Conservation (phyloP, 64 coral and sea anemone species). For the Pocillopora damicornis region DNA sequence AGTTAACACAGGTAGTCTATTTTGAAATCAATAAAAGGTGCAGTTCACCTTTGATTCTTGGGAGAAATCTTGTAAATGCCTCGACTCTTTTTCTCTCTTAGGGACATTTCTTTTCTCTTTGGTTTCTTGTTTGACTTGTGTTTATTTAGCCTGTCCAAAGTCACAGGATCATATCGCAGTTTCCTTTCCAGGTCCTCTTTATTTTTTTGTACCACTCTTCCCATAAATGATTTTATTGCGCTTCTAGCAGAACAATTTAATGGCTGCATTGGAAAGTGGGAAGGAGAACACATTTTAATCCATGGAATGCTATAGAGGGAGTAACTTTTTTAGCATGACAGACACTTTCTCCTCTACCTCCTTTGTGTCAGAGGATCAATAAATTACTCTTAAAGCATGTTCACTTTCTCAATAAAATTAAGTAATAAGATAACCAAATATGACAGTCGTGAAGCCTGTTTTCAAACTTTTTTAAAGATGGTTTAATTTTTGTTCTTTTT, state of each 20-base stretch:
- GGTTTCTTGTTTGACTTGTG: slow-evolving; percentile 30
- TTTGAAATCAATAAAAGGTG: neutral
- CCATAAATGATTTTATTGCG: slow-evolving; percentile 65
- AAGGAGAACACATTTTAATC: neutral
- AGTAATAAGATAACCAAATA: too few relatives aligned
- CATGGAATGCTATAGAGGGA: neutral
- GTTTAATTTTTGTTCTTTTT: too few relatives aligned
- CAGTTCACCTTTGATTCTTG: slow-evolving; percentile 69
- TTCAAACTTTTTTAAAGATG: too few relatives aligned
- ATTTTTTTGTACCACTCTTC: slow-evolving; percentile 30
- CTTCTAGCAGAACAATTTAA: slow-evolving; percentile 61
- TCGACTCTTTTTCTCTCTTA: slow-evolving; percentile 58
- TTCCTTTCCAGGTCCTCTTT: slow-evolving; percentile 8
- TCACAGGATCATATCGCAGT: slow-evolving; percentile 50
- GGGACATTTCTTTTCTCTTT: slow-evolving; percentile 76
- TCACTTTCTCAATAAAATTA: too few relatives aligned
- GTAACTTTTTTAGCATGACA: too few relatives aligned
- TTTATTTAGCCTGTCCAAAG: slow-evolving; percentile 46
- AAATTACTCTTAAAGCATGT: too few relatives aligned
- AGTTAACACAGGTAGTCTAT: too few relatives aligned
- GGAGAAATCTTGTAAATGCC: slow-evolving; percentile 63
- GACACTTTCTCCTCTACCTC: too few relatives aligned
- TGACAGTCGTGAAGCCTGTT: too few relatives aligned
- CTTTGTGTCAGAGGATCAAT: too few relatives aligned
- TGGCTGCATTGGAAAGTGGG: slow-evolving; percentile 35